phyloP scores from a whole-genome alignment of 2,888 invertebrate genomes.

The Chymomyza fuscimana region DNA sequence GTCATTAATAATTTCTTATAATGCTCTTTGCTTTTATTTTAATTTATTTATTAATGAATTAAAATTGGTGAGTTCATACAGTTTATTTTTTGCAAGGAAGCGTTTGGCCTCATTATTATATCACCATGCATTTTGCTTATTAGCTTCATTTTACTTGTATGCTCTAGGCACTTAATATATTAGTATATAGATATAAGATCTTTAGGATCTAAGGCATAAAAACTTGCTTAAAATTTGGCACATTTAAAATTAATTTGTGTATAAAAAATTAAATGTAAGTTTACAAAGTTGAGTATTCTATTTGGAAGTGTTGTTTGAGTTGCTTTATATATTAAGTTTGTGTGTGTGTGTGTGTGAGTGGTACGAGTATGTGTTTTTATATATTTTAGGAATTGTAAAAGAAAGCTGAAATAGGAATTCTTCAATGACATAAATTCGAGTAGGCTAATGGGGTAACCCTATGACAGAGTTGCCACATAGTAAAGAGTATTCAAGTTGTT shows the following conservation, averaged over 20 bases:
- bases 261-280: slow-evolving; percentile 35
- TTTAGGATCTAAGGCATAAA: neutral
- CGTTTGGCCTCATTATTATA: slow-evolving; percentile 70
- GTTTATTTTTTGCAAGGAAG: slow-evolving; percentile 54
- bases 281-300: slow-evolving; percentile 63
- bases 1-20: neutral
- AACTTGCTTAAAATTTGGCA: slow-evolving; percentile 55
- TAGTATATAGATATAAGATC: slow-evolving; percentile 22
- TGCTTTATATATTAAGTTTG: slow-evolving; percentile 15
- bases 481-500: slow-evolving; percentile 52
- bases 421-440: slow-evolving; percentile 57
- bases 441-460: slow-evolving; percentile 21
- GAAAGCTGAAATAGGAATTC: slow-evolving; percentile 75
- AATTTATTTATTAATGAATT: slow-evolving; percentile 1
- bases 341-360: slow-evolving; percentile 28
- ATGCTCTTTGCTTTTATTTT: slow-evolving; percentile 8
- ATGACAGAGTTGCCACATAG: slow-evolving; percentile 17
- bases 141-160: slow-evolving; percentile 62
- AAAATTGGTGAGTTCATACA: slow-evolving; percentile 39
- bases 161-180: neutral
- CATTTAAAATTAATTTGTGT: slow-evolving; percentile 71
- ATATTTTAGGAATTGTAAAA: slow-evolving; percentile 66
- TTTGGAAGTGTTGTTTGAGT: slow-evolving; percentile 62
- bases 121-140: slow-evolving; percentile 67
- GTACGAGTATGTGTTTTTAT: slow-evolving; percentile 34